phyloP scores from a whole-genome alignment of 2,113 vertebrate species.

The Thymallus thymallus region DNA sequence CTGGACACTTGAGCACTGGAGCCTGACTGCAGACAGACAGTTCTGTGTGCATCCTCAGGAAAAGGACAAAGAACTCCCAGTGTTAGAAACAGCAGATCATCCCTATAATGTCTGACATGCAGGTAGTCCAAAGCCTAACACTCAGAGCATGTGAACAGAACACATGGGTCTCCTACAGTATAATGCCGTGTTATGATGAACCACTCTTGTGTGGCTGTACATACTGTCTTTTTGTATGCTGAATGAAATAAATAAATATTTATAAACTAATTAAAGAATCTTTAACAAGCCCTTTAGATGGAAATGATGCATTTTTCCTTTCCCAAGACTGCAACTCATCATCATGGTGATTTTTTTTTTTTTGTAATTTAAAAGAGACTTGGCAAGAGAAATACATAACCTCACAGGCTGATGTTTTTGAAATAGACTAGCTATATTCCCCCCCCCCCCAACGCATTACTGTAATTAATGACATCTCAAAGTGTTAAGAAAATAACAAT shows the following conservation, averaged over 20 bases:
- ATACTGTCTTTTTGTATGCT: slow-evolving; percentile 88
- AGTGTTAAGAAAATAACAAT: slow-evolving; percentile 55
- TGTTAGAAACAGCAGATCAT: slow-evolving; percentile 50
- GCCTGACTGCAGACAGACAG: slow-evolving; percentile 38
- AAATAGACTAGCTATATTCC: slow-evolving; percentile 1
- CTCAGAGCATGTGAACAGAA: slow-evolving; percentile 65
- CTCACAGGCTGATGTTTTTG: slow-evolving; percentile 26
- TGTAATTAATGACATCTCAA: slow-evolving; percentile 47
- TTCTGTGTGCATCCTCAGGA: slow-evolving; percentile 57
- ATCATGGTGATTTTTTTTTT: not conserved
- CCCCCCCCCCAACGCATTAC: slow-evolving; percentile 6
- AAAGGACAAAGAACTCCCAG: slow-evolving; percentile 45
- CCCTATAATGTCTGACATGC: slow-evolving; percentile 55
- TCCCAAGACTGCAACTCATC: slow-evolving; percentile 5
- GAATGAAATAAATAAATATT: slow-evolving; percentile 93
- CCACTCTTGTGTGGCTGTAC: slow-evolving; percentile 90
- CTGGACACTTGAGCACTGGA: slow-evolving; percentile 44
- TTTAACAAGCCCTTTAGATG: slow-evolving; percentile 58
- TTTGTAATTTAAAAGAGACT: not conserved
- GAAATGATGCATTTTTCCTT: slow-evolving; percentile 20
- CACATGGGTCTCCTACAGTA: slow-evolving; percentile 58
- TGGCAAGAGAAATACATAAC: slow-evolving; percentile 26
- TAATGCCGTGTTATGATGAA: slow-evolving; percentile 76
- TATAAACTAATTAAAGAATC: slow-evolving; percentile 85
- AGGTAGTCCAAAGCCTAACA: slow-evolving; percentile 59